Percentiles rank a stretch among this genome's conserved stretches.
Evolutionary conservation across 2,888 invertebrate genomes (phyloP).

Genomic region (Volucella bombylans): DNA sequence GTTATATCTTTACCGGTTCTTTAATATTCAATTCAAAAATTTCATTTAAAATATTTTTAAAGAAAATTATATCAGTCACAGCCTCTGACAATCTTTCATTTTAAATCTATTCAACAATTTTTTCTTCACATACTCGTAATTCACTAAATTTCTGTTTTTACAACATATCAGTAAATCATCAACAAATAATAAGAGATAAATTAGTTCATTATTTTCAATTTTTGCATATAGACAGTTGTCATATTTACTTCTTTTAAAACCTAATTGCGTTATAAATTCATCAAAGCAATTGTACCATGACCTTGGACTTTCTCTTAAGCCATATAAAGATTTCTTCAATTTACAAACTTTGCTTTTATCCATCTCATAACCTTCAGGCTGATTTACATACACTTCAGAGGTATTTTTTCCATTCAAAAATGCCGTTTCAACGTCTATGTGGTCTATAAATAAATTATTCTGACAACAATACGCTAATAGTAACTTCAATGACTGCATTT

Average conservation of each 20-base stretch:
- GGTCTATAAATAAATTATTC: constrained; percentile 52
- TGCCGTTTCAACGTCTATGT: constrained; percentile 75
- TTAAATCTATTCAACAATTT: too few relatives aligned
- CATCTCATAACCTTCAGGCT: constrained; percentile 76
- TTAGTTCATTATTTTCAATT: constrained; percentile 11
- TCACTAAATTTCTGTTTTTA: constrained; percentile 14
- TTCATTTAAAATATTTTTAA: background rate
- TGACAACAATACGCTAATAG: constrained; percentile 76
- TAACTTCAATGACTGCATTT: constrained; percentile 77
- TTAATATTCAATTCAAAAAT: background rate
- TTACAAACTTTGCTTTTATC: constrained; percentile 76
- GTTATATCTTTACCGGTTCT: constrained; percentile 1
- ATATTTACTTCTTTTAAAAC: constrained; percentile 46
- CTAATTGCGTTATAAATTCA: constrained; percentile 28
- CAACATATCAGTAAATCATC: constrained; percentile 57
- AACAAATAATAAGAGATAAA: constrained; percentile 41
- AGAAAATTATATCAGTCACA: background rate
- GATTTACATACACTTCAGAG: constrained; percentile 75
- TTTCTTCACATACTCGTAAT: too few relatives aligned
- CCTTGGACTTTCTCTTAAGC: constrained; percentile 69
- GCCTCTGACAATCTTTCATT: background rate
- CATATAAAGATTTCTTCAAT: constrained; percentile 77
- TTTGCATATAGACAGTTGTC: constrained; percentile 58
- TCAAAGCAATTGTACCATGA: constrained; percentile 60
- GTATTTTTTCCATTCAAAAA: constrained; percentile 75